Percentiles rank a stretch among this genome's conserved stretches.
phyloP scores from a whole-genome alignment of 2,888 invertebrate species.

The Lasioglossum morio region DNA sequence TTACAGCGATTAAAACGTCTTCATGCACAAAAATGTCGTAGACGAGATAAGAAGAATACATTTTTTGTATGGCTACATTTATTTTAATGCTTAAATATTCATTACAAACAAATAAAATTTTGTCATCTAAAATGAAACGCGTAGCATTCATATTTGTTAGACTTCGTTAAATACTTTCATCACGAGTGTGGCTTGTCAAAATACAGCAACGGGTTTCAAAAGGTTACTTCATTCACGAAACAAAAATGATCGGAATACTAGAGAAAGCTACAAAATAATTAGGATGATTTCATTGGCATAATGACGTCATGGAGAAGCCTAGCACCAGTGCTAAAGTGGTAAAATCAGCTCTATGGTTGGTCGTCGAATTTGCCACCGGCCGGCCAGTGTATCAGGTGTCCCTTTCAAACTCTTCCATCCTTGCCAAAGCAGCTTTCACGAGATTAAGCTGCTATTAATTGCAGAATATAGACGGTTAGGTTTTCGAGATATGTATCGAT shows the following conservation, averaged over 20 bases:
- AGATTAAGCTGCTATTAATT: slow-evolving; percentile 11
- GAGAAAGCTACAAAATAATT: neutral
- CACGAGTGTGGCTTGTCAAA: too few species aligned
- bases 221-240: neutral
- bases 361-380: neutral
- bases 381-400: neutral
- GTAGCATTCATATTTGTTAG: too few species aligned
- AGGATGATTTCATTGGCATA: neutral
- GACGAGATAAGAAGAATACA: too few species aligned
- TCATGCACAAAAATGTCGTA: too few species aligned
- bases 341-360: neutral
- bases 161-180: too few species aligned
- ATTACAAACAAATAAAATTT: too few species aligned
- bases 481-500: neutral
- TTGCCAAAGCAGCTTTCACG: neutral
- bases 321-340: neutral
- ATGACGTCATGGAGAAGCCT: neutral
- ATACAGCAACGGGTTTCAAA: too few species aligned
- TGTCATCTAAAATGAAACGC: too few species aligned
- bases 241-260: neutral
- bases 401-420: neutral
- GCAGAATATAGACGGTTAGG: neutral
- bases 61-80: too few species aligned
- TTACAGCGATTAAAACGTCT: too few species aligned
- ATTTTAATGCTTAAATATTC: too few species aligned